Evolutionary conservation across 2,888 invertebrate genomes (phyloP).

Genomic region (Anorthoa munda): DNA sequence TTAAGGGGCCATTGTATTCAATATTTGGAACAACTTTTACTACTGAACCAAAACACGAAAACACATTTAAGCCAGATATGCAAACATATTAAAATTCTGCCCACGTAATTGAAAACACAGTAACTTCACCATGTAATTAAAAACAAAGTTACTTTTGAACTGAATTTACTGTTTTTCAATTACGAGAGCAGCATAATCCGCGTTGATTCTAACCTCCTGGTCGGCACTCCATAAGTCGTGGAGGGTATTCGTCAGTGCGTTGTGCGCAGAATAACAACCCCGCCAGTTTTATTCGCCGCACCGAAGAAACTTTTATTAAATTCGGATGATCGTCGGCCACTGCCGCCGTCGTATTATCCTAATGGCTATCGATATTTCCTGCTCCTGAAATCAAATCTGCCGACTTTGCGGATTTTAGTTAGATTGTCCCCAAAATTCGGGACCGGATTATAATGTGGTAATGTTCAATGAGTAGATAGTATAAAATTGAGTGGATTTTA

Average conservation of each 20-base stretch:
- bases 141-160: no score
- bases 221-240: conserved; percentile 31
- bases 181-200: background rate
- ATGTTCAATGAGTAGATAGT: conserved; percentile 6
- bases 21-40: no score
- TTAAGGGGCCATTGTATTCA: no score
- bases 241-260: conserved; percentile 45
- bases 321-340: conserved; percentile 59
- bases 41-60: no score
- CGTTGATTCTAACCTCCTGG: conserved; percentile 6
- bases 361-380: conserved; percentile 63
- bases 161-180: no score
- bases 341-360: conserved; percentile 58
- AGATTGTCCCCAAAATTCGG: conserved; percentile 18
- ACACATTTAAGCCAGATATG: no score
- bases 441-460: conserved; percentile 33
- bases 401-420: conserved; percentile 18
- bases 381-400: conserved; percentile 39
- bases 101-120: no score
- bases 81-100: no score
- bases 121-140: no score
- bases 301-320: conserved; percentile 68
- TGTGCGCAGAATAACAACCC: conserved; percentile 60
- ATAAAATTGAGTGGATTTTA: background rate
- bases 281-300: conserved; percentile 58